Evolutionary conservation across 2,113 vertebrate genomes (phyloP).

Genomic region (Gopherus evgoodei): DNA sequence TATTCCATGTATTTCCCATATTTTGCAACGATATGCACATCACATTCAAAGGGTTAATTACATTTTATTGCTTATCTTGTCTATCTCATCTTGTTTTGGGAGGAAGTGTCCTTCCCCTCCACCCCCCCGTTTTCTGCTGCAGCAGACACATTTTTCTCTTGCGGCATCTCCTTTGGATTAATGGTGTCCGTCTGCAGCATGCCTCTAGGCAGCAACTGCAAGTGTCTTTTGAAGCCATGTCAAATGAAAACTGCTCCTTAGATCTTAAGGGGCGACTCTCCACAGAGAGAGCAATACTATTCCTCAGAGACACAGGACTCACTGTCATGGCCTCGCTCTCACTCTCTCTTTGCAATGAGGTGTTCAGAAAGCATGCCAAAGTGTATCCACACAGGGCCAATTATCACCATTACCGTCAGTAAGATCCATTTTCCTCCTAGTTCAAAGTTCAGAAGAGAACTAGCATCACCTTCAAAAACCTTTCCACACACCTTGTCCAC

Average conservation of each 20-base stretch:
- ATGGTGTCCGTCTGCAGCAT: background rate
- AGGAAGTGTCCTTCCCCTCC: accelerated
- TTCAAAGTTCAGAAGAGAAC: background rate
- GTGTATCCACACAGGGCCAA: background rate
- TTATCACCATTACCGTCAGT: background rate
- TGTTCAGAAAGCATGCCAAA: background rate
- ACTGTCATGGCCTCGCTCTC: accelerated
- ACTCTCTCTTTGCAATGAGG: background rate
- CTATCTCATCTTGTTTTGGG: background rate
- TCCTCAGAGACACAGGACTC: accelerated
- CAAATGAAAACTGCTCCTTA: background rate
- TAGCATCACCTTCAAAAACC: background rate
- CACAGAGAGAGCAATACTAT: accelerated
- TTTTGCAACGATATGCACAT: background rate
- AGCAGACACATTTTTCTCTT: background rate
- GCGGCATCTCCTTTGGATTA: background rate
- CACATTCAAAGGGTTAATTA: background rate
- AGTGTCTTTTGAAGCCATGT: background rate
- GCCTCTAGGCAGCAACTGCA: background rate
- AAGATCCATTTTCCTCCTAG: background rate
- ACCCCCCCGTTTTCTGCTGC: background rate
- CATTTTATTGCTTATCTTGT: background rate
- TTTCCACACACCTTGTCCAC: background rate
- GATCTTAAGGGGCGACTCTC: background rate
- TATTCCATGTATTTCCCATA: background rate